phyloP scores from a whole-genome alignment of 2,888 invertebrate species.

The Scaptomyza tumidula region DNA sequence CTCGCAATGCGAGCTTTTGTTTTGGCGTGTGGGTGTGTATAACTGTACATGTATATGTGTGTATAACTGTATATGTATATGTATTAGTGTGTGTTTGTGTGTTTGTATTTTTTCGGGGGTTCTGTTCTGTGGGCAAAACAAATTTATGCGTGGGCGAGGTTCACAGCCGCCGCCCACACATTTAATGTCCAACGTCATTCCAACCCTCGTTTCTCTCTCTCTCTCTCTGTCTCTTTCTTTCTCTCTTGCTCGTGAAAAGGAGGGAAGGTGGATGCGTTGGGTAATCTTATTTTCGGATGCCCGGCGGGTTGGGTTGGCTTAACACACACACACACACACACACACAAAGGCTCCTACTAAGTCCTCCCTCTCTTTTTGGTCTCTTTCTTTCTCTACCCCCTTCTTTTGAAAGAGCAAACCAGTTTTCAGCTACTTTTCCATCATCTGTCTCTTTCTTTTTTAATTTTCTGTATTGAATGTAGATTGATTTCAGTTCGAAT shows the following conservation, averaged over 20 bases:
- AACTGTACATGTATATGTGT: neutral
- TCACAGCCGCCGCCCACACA: constrained; percentile 33
- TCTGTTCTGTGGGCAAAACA: constrained; percentile 46
- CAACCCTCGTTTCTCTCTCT: constrained; percentile 38
- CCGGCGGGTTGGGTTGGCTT: constrained; percentile 25
- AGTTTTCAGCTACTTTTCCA: no score
- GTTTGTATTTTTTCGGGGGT: constrained; percentile 6
- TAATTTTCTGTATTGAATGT: no score
- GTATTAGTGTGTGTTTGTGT: neutral
- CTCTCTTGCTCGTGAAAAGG: neutral
- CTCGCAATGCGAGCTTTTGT: constrained; percentile 4
- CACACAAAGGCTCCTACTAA: neutral
- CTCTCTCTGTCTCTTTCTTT: neutral
- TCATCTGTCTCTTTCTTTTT: no score
- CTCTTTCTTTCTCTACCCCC: neutral
- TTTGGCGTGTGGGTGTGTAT: constrained; percentile 30
- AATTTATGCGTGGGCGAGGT: constrained; percentile 61
- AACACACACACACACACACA: neutral
- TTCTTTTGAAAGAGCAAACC: no score
- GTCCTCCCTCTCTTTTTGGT: neutral
- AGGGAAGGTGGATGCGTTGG: constrained; percentile 50
- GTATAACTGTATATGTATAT: neutral
- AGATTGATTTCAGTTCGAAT: no score
- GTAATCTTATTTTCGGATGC: constrained; percentile 41
- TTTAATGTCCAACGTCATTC: constrained; percentile 11